Base-by-base conservation (phyloP, 2,888 invertebrate genomes). In the Rhabditoides inermis region DNA sequence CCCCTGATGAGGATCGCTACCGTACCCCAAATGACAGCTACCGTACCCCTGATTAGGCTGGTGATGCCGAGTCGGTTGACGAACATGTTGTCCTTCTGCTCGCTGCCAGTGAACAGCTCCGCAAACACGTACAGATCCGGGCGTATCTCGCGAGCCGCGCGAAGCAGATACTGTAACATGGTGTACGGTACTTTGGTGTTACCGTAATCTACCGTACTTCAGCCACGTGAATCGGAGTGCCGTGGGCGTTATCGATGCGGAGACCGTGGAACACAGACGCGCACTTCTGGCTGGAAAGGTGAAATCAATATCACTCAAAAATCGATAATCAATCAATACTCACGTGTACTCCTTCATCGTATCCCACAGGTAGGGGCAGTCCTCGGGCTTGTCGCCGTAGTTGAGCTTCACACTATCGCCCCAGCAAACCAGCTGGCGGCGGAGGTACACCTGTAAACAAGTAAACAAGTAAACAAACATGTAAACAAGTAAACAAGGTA, bases 91-190 rank as follows among this genome's bases (percentile, higher is more conserved):
- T 98, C 98, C 18, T 87, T 86, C 68, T 84, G 83, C 81, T 92
- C 92, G 22, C 88, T 89, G 77, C 91, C 89, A 12, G 98, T 98
- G 79, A 98, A 98, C 52, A 98, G 82, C 80, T 98, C 98, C 1
- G 95, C 98, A n/a, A 88, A 88, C 49, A 98, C 90, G 79, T 90
- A 98, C 64, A 99, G 82, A 77, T 98, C 87, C 0, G 92, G 90
- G 63, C 86, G 84, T 12, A 91, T 83, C 83, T 73, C 74, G 25
- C 98, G 83, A 3, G 94, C 95, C 69, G 85, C 86, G 80, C 92
- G 91, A 74, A 98, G 78, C 79, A 98, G 80, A 79, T 88, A 88
- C 81, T 83, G 71, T 2, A 63, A 58, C 7, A 22, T 23, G 10
- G 18, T 18, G 3, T 50, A 28, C 22, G n/a, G n/a, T n/a, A n/a